Evolutionary conservation across 2,797 vertebrate genomes (phyloP).

Genomic region (Peromyscus attwateri): DNA sequence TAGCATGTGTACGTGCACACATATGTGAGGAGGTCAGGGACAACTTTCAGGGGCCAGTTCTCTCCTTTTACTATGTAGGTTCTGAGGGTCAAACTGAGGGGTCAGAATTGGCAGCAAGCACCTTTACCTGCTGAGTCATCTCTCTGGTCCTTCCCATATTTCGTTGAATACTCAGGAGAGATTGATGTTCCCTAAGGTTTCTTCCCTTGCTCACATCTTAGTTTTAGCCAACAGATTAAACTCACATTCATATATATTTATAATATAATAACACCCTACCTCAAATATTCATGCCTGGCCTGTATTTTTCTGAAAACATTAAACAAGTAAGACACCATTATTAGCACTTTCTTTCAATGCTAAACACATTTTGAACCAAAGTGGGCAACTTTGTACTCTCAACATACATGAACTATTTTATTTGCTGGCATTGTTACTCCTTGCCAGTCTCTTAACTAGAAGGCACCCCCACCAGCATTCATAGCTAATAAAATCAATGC

Average conservation of each 20-base stretch:
- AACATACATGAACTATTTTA: neutral
- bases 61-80: neutral
- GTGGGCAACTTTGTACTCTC: neutral
- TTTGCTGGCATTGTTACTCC: neutral
- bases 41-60: neutral
- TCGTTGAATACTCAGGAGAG: slow-evolving; percentile 32
- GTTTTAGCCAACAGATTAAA: neutral
- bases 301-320: slow-evolving; percentile 22
- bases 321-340: neutral
- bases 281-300: neutral
- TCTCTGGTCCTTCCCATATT: neutral
- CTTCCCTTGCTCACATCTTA: neutral
- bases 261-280: neutral
- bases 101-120: neutral
- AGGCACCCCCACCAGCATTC: too few relatives aligned
- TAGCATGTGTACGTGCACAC: neutral
- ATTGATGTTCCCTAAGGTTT: neutral
- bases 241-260: neutral
- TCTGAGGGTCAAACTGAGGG: neutral
- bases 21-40: neutral
- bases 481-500: too few relatives aligned
- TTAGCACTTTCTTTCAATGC: neutral
- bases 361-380: slow-evolving; percentile 27
- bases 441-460: too few relatives aligned
- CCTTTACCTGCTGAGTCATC: too few relatives aligned